These are phyloP conservation scores for crab-eating macaque (Macaca fascicularis) DNA, from an alignment of 2,113 vertebrate genomes.

Conservation along the genomic window DNA sequence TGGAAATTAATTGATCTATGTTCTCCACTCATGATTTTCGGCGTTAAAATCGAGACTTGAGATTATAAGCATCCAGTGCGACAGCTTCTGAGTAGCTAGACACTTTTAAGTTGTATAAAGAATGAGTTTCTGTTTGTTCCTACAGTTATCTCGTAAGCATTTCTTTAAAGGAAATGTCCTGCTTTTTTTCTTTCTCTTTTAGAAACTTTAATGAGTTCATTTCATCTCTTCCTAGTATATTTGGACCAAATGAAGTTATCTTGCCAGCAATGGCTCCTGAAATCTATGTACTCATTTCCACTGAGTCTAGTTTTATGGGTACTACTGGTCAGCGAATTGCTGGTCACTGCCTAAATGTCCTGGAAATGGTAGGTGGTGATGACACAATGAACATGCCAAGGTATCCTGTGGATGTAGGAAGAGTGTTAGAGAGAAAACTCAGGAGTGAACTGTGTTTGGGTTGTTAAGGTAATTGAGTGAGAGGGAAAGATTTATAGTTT, in stretches of 20 bases:
- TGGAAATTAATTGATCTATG: background rate
- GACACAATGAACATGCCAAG: background rate
- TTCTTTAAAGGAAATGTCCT: background rate
- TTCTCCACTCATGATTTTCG: background rate
- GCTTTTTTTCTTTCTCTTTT: background rate
- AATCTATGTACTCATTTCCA: background rate
- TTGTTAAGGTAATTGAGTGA: background rate
- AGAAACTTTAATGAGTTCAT: background rate
- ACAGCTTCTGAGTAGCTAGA: background rate
- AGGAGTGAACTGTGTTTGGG: background rate
- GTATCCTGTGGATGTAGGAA: background rate
- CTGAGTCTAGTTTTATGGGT: background rate
- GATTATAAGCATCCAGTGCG: background rate
- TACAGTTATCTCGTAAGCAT: background rate
- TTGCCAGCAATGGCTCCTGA: background rate
- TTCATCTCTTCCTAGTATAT: background rate
- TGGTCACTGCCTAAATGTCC: background rate
- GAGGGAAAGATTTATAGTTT: background rate
- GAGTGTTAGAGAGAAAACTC: background rate
- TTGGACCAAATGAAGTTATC: background rate
- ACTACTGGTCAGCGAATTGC: background rate
- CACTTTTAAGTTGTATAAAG: background rate
- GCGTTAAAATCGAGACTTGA: background rate
- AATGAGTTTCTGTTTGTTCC: background rate
- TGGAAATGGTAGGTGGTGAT: background rate